Base-by-base conservation (phyloP, 2,113 vertebrate species). In the Antennarius striatus region DNA sequence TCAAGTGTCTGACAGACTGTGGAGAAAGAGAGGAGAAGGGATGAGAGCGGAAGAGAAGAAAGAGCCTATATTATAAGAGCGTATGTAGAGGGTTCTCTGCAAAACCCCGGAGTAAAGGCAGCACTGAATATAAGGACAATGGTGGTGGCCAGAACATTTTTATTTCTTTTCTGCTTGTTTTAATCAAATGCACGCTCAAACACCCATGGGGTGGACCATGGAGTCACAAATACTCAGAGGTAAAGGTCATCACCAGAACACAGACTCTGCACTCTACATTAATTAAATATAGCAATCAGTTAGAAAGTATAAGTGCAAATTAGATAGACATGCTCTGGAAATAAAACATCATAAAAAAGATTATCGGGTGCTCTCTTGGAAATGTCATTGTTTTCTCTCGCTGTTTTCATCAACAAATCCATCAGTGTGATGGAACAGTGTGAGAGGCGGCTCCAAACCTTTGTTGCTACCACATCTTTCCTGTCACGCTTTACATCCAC, bases 71-170 rank as follows among this genome's bases (percentile, higher is more conserved):
- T 56, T 13, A 74, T 48, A 53, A 56, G 43, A 54, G 56, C 75
- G 39, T 9, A 42, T 54, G 70, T 70, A 73, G 54, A 81, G 55
- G 63, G 40, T 63, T 81, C 60, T 39, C 49, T 80, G 69, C 22
- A 61, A 65, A 68, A 65, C 63, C 50, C 71, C 54, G 52, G 67
- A 80, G 66, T 61, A 7, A 6, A 66, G 68, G 22, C 69, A 67
- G 65, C 69, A 77, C 36, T 48, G 72, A 59, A 79, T 82, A 81
- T 76, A 80, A 72, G 70, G 70, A 63, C 75, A 22, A 22, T 22
- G 22, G 22, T 22, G 22, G 22, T 22, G 22, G 22, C 22, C 22
- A 22, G 22, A 22, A 22, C 22, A 22, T 22, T 22, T 22, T 22
- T 22, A 22, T 22, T 22, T 22, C 1, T 22, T 22, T 22, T 22